Evolutionary conservation across 2,797 vertebrate genomes (phyloP).

Genomic region (Heteromormyrus szaboi): DNA sequence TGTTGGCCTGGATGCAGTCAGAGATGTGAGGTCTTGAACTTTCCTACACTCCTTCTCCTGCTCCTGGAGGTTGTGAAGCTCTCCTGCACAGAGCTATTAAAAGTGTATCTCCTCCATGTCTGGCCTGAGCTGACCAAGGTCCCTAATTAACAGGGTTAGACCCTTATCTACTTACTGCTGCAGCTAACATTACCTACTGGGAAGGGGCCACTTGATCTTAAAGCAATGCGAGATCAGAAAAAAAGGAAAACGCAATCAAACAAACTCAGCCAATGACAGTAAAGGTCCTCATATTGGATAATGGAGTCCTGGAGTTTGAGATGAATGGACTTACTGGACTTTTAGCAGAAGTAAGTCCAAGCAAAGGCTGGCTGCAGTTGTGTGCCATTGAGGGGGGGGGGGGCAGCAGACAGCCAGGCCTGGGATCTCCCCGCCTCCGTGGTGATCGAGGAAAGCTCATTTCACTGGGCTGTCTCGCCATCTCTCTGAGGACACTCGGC

Average conservation of each 20-base stretch:
- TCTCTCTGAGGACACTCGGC: slow-evolving; percentile 14
- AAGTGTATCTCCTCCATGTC: neutral
- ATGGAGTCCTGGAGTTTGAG: neutral
- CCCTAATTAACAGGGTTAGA: neutral
- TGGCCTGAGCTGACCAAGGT: neutral
- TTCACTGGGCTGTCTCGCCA: neutral
- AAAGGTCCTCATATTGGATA: neutral
- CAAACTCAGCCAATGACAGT: neutral
- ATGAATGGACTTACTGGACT: neutral
- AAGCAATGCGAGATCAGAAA: neutral
- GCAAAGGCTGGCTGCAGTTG: neutral
- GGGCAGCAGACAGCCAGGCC: neutral
- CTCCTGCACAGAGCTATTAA: neutral
- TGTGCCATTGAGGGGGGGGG: neutral
- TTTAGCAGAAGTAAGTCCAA: neutral
- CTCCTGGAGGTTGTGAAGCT: neutral
- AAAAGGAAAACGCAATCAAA: neutral
- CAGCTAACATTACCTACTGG: neutral
- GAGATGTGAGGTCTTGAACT: neutral
- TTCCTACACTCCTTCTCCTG: neutral
- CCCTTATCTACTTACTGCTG: neutral
- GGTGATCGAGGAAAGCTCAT: neutral
- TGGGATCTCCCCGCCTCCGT: neutral
- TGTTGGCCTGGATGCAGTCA: neutral
- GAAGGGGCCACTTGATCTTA: neutral